Percentiles rank a stretch among this genome's conserved stretches.
Evolutionary conservation across 2,888 invertebrate genomes (phyloP).

Genomic region (Patella pellucida): DNA sequence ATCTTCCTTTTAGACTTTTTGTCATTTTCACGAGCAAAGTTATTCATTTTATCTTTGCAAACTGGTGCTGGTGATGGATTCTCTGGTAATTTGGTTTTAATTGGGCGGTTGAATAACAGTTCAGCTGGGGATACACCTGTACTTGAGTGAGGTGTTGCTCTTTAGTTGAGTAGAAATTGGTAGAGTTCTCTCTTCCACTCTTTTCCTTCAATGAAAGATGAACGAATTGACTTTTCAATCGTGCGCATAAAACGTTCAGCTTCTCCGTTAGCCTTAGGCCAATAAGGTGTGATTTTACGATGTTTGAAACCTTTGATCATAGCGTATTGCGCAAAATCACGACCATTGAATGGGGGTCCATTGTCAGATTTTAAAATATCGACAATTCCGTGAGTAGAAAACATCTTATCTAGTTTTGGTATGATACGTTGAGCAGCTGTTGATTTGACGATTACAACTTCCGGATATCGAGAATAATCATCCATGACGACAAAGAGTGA

Average conservation of each 20-base stretch:
- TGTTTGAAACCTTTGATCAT: neutral
- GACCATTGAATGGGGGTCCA: conserved; percentile 32
- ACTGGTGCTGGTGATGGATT: neutral
- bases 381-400: conserved; percentile 32
- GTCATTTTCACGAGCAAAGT: neutral
- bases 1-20: neutral
- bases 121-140: neutral
- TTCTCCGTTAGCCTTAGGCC: neutral
- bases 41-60: neutral
- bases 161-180: too few relatives aligned
- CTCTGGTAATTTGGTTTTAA: neutral
- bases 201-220: neutral
- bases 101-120: neutral
- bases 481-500: conserved; percentile 39
- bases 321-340: conserved; percentile 21
- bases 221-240: neutral
- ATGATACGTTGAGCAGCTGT: conserved; percentile 29
- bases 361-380: conserved; percentile 32
- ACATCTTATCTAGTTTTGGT: conserved; percentile 32
- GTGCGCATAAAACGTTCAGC: neutral
- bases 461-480: conserved; percentile 36
- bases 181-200: conserved; percentile 4
- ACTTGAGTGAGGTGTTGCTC: neutral
- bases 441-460: conserved; percentile 31
- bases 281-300: neutral